Evolutionary conservation across 2,888 invertebrate genomes (phyloP).

Genomic region (Himalopsyche kuldschensis): DNA sequence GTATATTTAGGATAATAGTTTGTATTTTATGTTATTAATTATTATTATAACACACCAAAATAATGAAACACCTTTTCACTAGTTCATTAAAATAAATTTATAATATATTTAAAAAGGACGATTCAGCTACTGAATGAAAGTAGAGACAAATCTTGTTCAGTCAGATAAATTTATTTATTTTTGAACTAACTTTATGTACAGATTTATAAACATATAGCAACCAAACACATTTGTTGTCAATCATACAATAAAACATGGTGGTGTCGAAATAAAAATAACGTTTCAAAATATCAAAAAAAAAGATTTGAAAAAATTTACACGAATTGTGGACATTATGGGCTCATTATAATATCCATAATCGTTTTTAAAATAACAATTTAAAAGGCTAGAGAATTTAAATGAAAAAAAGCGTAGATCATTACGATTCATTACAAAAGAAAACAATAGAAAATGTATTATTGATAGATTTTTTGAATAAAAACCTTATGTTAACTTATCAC

Average conservation of each 20-base stretch:
- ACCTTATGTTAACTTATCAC: too few species aligned
- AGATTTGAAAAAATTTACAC: background rate
- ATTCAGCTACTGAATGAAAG: background rate
- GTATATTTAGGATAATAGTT: background rate
- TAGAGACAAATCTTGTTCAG: conserved; percentile 6
- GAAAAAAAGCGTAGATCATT: too few species aligned
- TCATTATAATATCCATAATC: conserved; percentile 36
- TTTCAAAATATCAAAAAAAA: background rate
- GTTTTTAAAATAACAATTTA: background rate
- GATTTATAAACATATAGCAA: background rate
- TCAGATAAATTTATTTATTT: conserved; percentile 9
- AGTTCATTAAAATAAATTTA: background rate
- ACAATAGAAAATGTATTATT: too few species aligned
- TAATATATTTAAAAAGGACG: conserved; percentile 20
- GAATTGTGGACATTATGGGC: conserved; percentile 36
- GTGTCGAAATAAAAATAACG: background rate
- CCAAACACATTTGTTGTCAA: background rate
- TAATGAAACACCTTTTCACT: conserved; percentile 4
- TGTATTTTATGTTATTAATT: background rate
- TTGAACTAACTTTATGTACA: conserved; percentile 13
- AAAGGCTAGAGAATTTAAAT: too few species aligned
- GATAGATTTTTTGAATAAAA: too few species aligned
- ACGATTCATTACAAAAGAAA: too few species aligned
- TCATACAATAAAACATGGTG: background rate
- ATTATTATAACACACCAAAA: conserved; percentile 2